These are phyloP conservation scores for Gymnocheta viridis DNA, from an alignment of 2,888 invertebrate species.

Conservation along the genomic window DNA sequence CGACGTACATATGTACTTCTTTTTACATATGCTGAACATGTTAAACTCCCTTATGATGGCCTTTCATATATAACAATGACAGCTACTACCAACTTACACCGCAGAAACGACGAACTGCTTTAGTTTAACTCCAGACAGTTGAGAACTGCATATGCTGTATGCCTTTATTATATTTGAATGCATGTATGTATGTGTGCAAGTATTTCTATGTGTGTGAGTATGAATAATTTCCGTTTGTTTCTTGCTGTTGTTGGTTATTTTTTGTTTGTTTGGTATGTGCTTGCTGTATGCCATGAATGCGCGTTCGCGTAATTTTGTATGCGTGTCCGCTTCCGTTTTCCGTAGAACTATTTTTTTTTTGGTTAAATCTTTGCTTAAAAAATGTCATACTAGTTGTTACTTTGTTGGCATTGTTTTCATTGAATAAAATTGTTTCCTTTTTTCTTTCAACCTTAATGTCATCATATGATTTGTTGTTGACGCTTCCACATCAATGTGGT, in stretches of 20 bases:
- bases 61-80: slow-evolving; percentile 47
- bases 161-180: slow-evolving; percentile 19
- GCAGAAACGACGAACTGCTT: slow-evolving; percentile 30
- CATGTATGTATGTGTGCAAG: slow-evolving; percentile 3
- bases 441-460: slow-evolving; percentile 45
- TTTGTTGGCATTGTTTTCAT: slow-evolving; percentile 48
- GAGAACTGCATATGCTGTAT: slow-evolving; percentile 47
- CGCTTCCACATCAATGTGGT: slow-evolving; percentile 58
- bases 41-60: slow-evolving; percentile 57
- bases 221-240: slow-evolving; percentile 55
- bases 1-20: not conserved
- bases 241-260: slow-evolving; percentile 27
- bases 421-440: slow-evolving; percentile 64
- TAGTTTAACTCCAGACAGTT: slow-evolving; percentile 42
- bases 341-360: slow-evolving; percentile 39
- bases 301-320: slow-evolving; percentile 68
- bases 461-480: slow-evolving; percentile 64
- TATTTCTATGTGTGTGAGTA: slow-evolving; percentile 15
- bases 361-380: slow-evolving; percentile 16
- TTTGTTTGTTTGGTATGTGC: not conserved
- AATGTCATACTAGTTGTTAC: slow-evolving; percentile 28
- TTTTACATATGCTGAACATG: slow-evolving; percentile 15
- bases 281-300: slow-evolving; percentile 55
- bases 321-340: slow-evolving; percentile 70
- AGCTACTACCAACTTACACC: slow-evolving; percentile 46